Conservation (phyloP, 1,140 invertebrate genomes). For the Dufourea novaeangliae region DNA sequence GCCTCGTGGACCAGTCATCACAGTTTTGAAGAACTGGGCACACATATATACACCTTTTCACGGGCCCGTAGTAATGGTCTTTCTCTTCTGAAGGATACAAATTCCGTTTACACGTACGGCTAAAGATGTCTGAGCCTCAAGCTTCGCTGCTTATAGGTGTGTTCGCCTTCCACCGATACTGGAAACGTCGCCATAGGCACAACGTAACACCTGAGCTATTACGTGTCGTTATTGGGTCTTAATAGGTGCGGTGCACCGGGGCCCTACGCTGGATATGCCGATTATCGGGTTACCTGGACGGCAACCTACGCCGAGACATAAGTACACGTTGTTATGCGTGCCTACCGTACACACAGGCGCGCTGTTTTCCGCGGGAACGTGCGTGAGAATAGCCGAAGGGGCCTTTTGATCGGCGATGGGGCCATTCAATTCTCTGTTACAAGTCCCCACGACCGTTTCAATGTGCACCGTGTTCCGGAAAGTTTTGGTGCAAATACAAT, state of each 20-base stretch:
- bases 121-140: too few relatives aligned
- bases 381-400: too few relatives aligned
- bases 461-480: not conserved
- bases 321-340: conserved; percentile 62
- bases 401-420: not conserved
- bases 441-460: not conserved
- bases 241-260: conserved; percentile 75
- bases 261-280: conserved; percentile 72
- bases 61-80: too few relatives aligned
- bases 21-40: not conserved
- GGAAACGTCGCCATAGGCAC: not conserved
- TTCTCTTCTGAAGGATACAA: too few relatives aligned
- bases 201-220: conserved; percentile 68
- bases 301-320: conserved; percentile 54
- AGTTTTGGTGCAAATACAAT: not conserved
- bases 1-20: not conserved
- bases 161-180: conserved; percentile 38
- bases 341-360: conserved; percentile 14
- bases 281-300: conserved; percentile 75
- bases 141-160: not conserved
- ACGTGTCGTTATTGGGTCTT: conserved; percentile 77
- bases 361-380: conserved; percentile 28
- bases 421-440: conserved; percentile 14
- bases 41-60: not conserved
- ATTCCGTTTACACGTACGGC: too few relatives aligned